Evolutionary conservation across 2,888 invertebrate genomes (phyloP).

Genomic region (Leptopilina drosophilae): DNA sequence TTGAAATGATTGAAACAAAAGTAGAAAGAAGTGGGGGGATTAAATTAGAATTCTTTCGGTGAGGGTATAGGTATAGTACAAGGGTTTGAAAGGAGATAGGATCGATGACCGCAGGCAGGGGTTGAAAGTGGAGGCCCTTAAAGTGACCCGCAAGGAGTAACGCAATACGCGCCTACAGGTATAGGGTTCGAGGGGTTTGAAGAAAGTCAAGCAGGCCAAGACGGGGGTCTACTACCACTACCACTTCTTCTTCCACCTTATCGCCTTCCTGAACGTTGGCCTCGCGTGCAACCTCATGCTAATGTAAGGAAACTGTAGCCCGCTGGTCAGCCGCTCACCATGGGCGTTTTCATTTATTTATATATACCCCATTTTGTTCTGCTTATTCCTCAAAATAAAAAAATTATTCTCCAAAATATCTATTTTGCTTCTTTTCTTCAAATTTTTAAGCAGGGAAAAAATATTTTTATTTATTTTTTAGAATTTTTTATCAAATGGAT

Average conservation of each 20-base stretch:
- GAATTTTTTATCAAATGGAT: no score
- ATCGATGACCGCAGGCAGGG: constrained; percentile 25
- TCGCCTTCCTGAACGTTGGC: constrained; percentile 73
- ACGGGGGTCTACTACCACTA: constrained; percentile 51
- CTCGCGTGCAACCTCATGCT: constrained; percentile 75
- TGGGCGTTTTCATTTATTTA: constrained; percentile 49
- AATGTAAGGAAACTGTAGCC: constrained; percentile 70
- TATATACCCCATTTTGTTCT: background rate
- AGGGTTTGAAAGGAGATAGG: constrained; percentile 13
- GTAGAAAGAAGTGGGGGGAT: background rate
- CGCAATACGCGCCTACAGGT: constrained; percentile 25
- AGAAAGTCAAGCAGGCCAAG: constrained; percentile 60
- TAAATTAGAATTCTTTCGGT: background rate
- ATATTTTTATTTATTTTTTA: no score
- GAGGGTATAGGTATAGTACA: no score
- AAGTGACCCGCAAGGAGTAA: constrained; percentile 30
- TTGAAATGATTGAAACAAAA: background rate
- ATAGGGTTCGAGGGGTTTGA: constrained; percentile 22
- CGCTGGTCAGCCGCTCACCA: constrained; percentile 69
- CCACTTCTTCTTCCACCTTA: constrained; percentile 65
- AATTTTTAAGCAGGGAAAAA: no score
- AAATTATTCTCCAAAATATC: no score
- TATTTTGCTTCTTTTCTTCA: no score
- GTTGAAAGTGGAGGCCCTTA: constrained; percentile 1
- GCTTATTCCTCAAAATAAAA: background rate